These are phyloP conservation scores for Gasteruption jaculator DNA, from an alignment of 2,888 invertebrate species.

Conservation along the genomic window DNA sequence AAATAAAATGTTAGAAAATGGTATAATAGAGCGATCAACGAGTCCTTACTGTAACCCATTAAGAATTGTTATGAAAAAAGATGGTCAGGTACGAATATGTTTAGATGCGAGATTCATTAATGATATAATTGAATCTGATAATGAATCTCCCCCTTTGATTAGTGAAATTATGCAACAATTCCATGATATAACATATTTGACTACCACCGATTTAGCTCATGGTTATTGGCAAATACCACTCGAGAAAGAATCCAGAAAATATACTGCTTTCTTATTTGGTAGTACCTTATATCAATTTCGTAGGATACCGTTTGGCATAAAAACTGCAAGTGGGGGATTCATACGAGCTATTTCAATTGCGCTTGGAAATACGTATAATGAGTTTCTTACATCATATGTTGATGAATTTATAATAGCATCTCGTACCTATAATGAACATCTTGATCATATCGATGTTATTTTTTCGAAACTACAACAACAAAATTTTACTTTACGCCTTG, in stretches of 20 bases:
- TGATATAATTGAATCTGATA: conserved; percentile 30
- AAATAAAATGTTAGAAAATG: conserved; percentile 25
- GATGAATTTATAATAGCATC: conserved; percentile 36
- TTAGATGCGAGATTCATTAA: conserved; percentile 35
- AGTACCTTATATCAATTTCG: conserved; percentile 26
- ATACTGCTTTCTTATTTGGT: conserved; percentile 20
- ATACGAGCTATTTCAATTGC: conserved; percentile 21
- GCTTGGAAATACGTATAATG: conserved; percentile 27
- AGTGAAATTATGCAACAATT: conserved; percentile 24
- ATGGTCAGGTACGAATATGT: conserved; percentile 30
- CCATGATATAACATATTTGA: conserved; percentile 22
- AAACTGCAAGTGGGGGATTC: conserved; percentile 29
- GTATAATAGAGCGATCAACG: conserved; percentile 29
- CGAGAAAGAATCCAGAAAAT: conserved; percentile 12
- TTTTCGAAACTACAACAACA: conserved; percentile 20
- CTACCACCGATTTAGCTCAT: conserved; percentile 23
- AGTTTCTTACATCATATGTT: conserved; percentile 30
- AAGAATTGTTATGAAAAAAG: conserved; percentile 30
- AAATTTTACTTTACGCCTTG: conserved; percentile 25
- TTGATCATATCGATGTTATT: conserved; percentile 24
- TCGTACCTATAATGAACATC: conserved; percentile 25
- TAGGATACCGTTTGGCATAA: conserved; percentile 34
- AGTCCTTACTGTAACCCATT: conserved; percentile 33
- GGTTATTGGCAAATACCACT: conserved; percentile 28
- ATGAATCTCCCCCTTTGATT: conserved; percentile 25